phyloP scores from a whole-genome alignment of 2,888 invertebrate species.

The Agrenia bidenticulata region DNA sequence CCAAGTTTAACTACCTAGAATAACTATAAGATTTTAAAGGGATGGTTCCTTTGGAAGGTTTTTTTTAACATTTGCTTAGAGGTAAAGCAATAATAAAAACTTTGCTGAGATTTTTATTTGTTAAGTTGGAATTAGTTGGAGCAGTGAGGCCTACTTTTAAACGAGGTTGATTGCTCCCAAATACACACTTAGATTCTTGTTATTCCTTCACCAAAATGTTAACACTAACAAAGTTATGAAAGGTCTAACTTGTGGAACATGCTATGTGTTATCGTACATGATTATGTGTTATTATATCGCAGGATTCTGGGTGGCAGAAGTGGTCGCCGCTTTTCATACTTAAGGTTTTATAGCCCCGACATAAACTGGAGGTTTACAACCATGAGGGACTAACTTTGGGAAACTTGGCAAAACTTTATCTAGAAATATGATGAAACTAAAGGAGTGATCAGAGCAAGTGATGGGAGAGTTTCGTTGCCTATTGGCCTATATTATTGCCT shows the following conservation, averaged over 20 bases:
- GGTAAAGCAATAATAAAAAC: not conserved
- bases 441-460: not conserved
- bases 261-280: not conserved
- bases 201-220: not conserved
- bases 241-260: not conserved
- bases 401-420: not conserved
- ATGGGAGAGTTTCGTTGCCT: not conserved
- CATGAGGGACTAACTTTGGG: not conserved
- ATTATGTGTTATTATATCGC: too few relatives aligned
- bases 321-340: too few relatives aligned
- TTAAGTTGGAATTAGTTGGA: not conserved
- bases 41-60: too few relatives aligned
- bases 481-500: slow-evolving; percentile 5
- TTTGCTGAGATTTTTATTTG: not conserved
- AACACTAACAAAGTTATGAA: slow-evolving; percentile 8
- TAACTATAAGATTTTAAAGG: too few relatives aligned
- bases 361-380: slow-evolving; percentile 12
- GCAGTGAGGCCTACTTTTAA: slow-evolving; percentile 4
- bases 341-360: slow-evolving; percentile 2
- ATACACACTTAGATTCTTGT: not conserved
- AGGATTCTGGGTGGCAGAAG: too few relatives aligned
- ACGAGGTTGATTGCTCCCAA: not conserved
- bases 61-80: too few relatives aligned
- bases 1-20: too few relatives aligned
- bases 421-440: not conserved